Base-by-base conservation (phyloP, 2,888 invertebrate species). In the Hypena proboscidalis region DNA sequence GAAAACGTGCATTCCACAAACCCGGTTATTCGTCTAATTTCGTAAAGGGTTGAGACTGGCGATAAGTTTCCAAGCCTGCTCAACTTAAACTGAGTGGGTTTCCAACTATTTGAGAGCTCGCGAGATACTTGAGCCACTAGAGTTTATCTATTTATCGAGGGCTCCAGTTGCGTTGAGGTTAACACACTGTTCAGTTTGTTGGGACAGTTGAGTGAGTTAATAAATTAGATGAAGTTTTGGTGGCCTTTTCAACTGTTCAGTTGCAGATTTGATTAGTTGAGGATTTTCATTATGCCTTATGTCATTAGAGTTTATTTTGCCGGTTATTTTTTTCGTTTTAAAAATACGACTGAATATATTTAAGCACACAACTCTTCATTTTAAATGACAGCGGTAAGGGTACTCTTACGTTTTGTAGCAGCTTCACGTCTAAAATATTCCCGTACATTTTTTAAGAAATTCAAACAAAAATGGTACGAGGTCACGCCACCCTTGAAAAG, bases 21-120 rank as follows among this genome's bases (percentile, higher is more conserved):
- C 29, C 14, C 15, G 46, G 35, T 48, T 47, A 50, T 50, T 51
- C 37, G 45, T 56, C 54, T 60, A 56, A 60, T 66, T 57, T 52
- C 14, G 45, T 37, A 45, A 58, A 59, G 57, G 58, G 56, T 53
- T 33, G 51, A 29, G 5, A 22, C 39, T 34, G 40, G 30, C 59
- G 53, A 47, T 61, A 61, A 62, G 34, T 61, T 58, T 38, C n/a
- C 8, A 14, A 29, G 38, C 44, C 36, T 46, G 45, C 15, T 32
- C 6, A 19, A 62, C 36, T 58, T 60, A 33, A 34, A 9, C 31
- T 29, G 37, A 41, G 44, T 31, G 19, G 42, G 30, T 40, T 34
- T 25, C 8, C 3, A 61, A 58, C 63, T 62, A 52, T 62, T 44
- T n/a, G 13, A 8, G 17, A 48, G 46, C 48, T 50, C 32, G 40